A percentile compares a stretch with the other conserved stretches of the same genome.
Conservation (phyloP, 2,888 invertebrate species). For the Oxycera nigricornis region DNA sequence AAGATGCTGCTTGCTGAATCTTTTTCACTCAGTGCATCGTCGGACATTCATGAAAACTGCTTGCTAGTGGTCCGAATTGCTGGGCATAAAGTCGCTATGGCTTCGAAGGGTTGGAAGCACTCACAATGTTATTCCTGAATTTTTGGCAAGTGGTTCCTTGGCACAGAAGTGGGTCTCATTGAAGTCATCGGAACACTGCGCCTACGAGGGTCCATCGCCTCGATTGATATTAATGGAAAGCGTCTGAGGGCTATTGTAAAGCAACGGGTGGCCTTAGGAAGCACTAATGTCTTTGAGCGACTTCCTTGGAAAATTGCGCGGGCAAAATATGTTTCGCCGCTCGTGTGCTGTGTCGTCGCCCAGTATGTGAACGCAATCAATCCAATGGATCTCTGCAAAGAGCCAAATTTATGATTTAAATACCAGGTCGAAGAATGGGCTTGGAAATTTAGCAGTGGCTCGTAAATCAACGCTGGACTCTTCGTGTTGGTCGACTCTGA, state of each 20-base stretch:
- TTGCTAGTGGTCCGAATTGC: no score
- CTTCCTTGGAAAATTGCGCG: background rate
- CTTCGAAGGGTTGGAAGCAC: background rate
- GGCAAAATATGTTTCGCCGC: background rate
- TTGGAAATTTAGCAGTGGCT: conserved; percentile 40
- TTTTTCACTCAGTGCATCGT: no score
- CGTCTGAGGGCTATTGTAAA: background rate
- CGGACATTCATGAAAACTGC: no score
- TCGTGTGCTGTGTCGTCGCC: no score
- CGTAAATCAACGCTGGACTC: conserved; percentile 41
- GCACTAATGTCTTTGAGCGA: background rate
- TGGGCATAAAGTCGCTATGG: no score
- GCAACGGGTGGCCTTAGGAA: background rate
- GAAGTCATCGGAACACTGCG: background rate
- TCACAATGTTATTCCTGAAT: background rate
- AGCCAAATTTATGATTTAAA: conserved; percentile 44
- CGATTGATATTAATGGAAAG: background rate
- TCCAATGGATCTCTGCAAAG: conserved; percentile 11
- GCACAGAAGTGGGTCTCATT: background rate
- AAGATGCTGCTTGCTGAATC: no score
- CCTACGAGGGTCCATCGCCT: background rate
- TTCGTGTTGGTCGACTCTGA: conserved; percentile 32
- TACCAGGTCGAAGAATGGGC: conserved; percentile 40
- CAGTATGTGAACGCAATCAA: conserved; percentile 20
- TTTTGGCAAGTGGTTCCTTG: background rate